Evolutionary conservation across 2,113 vertebrate genomes (phyloP).

Genomic region (Strix uralensis): DNA sequence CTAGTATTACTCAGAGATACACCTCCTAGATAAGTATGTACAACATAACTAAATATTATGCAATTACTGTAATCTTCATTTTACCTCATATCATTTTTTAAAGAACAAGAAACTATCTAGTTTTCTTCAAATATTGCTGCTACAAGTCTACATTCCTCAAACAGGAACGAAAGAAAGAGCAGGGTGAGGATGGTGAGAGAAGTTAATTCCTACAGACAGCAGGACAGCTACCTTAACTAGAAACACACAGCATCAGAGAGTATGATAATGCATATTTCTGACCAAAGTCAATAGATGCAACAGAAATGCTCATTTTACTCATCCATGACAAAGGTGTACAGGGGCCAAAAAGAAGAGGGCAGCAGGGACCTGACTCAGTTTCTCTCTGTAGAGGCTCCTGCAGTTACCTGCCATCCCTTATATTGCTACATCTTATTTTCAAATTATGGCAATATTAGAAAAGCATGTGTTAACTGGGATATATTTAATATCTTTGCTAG

Average conservation of each 20-base stretch:
- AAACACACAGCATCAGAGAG: background rate
- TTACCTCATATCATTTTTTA: background rate
- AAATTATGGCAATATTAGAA: background rate
- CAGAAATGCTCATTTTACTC: background rate
- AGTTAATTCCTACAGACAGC: background rate
- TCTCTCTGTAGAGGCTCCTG: background rate
- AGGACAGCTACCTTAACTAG: background rate
- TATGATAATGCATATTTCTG: background rate
- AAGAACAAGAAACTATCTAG: background rate
- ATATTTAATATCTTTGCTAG: background rate
- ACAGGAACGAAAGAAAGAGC: background rate
- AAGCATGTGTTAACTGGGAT: background rate
- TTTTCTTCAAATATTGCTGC: background rate
- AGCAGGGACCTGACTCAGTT: background rate
- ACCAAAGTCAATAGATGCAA: background rate
- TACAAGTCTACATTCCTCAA: background rate
- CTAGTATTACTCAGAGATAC: background rate
- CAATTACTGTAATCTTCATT: background rate
- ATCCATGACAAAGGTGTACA: background rate
- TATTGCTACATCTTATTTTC: background rate
- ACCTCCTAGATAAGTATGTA: background rate
- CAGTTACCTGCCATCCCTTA: background rate
- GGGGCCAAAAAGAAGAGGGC: background rate
- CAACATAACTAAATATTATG: background rate
- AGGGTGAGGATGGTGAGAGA: background rate